A percentile compares a stretch with the other conserved stretches of the same genome.
Evolutionary conservation across 1,140 invertebrate species (phyloP).

Genomic region (Habropoda laboriosa): DNA sequence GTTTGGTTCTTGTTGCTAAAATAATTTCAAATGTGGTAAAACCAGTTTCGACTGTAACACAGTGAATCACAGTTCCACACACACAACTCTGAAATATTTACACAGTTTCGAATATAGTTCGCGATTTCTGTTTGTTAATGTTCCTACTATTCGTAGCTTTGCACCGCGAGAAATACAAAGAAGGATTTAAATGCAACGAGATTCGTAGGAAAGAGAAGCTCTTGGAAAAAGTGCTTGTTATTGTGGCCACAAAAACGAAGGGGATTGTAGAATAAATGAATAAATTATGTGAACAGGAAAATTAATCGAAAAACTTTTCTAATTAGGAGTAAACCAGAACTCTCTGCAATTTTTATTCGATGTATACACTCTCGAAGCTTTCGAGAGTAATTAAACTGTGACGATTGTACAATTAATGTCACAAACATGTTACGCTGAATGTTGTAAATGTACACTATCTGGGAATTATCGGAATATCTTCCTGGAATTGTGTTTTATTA

Average conservation of each 20-base stretch:
- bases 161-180: too few relatives aligned
- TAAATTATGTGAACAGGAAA: not conserved
- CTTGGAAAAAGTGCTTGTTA: not conserved
- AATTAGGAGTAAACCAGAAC: not conserved
- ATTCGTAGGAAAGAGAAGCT: not conserved
- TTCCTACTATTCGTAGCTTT: too few relatives aligned
- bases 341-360: conserved; percentile 4
- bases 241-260: not conserved
- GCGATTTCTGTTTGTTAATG: too few relatives aligned
- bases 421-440: too few relatives aligned
- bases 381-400: not conserved
- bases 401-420: too few relatives aligned
- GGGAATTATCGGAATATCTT: too few relatives aligned
- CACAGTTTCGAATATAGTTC: not conserved
- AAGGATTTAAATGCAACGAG: too few relatives aligned
- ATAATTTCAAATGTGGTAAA: not conserved
- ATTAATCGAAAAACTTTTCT: conserved; percentile 12
- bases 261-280: not conserved
- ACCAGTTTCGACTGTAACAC: not conserved
- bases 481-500: too few relatives aligned
- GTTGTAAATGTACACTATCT: too few relatives aligned
- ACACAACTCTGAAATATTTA: not conserved
- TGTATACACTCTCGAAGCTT: not conserved
- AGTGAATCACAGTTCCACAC: not conserved
- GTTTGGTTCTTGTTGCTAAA: not conserved